Evolutionary conservation across 2,888 invertebrate genomes (phyloP).

Genomic region (Catonia carolina): DNA sequence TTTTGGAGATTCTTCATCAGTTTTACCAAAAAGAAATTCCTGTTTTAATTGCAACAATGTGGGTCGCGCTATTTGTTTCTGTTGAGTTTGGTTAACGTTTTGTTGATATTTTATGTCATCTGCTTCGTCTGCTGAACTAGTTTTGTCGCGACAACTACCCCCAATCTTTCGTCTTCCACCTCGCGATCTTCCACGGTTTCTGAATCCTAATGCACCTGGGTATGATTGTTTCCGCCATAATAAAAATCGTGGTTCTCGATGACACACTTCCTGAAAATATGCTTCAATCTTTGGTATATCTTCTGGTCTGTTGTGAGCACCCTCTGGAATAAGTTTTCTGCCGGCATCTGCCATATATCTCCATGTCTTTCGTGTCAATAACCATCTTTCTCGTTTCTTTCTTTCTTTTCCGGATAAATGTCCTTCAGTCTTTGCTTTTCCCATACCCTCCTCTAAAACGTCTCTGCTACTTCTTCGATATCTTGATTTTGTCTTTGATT

Average conservation of each 20-base stretch:
- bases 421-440: conserved; percentile 45
- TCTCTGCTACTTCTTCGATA: conserved; percentile 4
- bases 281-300: conserved; percentile 75
- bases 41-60: conserved; percentile 56
- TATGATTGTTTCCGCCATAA: conserved; percentile 79
- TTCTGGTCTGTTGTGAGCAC: conserved; percentile 62
- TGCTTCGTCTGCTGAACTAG: conserved; percentile 58
- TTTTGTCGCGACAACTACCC: conserved; percentile 58
- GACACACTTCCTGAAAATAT: conserved; percentile 76
- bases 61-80: conserved; percentile 17
- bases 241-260: conserved; percentile 67
- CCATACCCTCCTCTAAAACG: conserved; percentile 43
- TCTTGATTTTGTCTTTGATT: conserved; percentile 4
- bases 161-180: conserved; percentile 50
- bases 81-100: conserved; percentile 39
- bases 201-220: conserved; percentile 59
- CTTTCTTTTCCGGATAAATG: conserved; percentile 41
- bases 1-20: conserved; percentile 19
- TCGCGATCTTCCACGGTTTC: conserved; percentile 51
- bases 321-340: conserved; percentile 76
- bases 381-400: conserved; percentile 68
- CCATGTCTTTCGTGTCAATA: conserved; percentile 83
- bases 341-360: conserved; percentile 90
- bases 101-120: conserved; percentile 44
- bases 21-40: conserved; percentile 53